phyloP scores from a whole-genome alignment of 2,888 invertebrate species.

The Athripsodes cinereus region DNA sequence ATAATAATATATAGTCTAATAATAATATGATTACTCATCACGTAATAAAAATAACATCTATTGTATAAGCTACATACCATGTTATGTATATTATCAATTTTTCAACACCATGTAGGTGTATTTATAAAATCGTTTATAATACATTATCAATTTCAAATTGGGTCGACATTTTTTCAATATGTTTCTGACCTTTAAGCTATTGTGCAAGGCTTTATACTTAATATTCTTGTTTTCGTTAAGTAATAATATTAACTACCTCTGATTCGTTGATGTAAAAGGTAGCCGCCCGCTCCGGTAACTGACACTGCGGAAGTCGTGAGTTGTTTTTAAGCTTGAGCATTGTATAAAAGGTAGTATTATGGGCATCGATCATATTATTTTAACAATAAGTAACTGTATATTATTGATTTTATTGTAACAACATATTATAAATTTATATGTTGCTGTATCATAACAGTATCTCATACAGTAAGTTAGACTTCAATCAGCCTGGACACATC shows the following conservation, averaged over 20 bases:
- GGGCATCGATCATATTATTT: too few relatives aligned
- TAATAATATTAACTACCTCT: too few relatives aligned
- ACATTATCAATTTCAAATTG: conserved; percentile 6
- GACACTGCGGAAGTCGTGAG: background rate
- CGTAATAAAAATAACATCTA: background rate
- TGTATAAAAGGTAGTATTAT: too few relatives aligned
- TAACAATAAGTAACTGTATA: too few relatives aligned
- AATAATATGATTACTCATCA: background rate
- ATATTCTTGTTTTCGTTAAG: too few relatives aligned
- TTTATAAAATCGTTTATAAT: background rate
- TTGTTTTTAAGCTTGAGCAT: background rate
- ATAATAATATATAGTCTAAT: background rate
- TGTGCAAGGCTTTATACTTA: background rate
- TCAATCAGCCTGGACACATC: too few relatives aligned
- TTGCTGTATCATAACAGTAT: too few relatives aligned
- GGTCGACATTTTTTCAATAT: conserved; percentile 7
- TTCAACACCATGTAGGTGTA: background rate
- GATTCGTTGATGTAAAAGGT: too few relatives aligned
- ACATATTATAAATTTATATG: too few relatives aligned
- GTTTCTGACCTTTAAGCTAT: background rate
- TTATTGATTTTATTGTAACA: too few relatives aligned
- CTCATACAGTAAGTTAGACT: too few relatives aligned
- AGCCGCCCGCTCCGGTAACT: background rate
- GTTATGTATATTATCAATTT: too few relatives aligned
- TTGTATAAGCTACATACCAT: background rate